These are phyloP conservation scores for Synanceia verrucosa DNA, from an alignment of 2,797 vertebrate genomes.

Conservation along the genomic window DNA sequence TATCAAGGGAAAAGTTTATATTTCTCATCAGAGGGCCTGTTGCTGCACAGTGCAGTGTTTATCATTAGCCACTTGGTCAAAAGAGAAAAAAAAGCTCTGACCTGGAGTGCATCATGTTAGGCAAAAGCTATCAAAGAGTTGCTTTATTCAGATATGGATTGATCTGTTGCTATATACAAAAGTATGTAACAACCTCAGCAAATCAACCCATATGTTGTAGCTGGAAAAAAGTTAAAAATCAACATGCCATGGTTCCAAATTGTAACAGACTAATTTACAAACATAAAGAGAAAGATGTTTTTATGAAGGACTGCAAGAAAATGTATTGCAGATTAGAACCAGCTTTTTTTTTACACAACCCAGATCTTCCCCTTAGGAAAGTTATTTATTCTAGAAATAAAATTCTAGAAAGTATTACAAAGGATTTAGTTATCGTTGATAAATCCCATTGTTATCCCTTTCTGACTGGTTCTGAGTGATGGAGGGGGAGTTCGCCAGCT, in stretches of 20 bases:
- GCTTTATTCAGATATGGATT: constrained; percentile 15
- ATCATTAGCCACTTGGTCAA: constrained; percentile 36
- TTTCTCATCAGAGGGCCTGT: constrained; percentile 39
- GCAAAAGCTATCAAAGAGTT: background rate
- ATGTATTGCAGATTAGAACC: background rate
- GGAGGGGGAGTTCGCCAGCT: background rate
- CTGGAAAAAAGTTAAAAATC: background rate
- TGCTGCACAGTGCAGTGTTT: constrained; percentile 15
- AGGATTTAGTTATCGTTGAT: background rate
- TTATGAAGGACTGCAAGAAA: background rate
- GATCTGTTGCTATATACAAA: constrained; percentile 2
- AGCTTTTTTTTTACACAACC: background rate
- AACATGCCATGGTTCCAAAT: background rate
- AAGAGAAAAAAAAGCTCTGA: constrained; percentile 32
- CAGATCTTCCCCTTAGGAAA: background rate
- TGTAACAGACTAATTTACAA: background rate
- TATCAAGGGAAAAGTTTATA: constrained; percentile 43
- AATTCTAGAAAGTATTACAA: background rate
- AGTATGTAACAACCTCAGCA: background rate
- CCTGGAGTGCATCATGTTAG: constrained; percentile 13
- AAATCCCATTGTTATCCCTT: background rate
- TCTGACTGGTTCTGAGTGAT: background rate
- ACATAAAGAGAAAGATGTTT: background rate
- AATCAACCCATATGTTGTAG: background rate
- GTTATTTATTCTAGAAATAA: background rate